Conservation (phyloP, 1,140 invertebrate genomes). For the Asbolus verrucosus region DNA sequence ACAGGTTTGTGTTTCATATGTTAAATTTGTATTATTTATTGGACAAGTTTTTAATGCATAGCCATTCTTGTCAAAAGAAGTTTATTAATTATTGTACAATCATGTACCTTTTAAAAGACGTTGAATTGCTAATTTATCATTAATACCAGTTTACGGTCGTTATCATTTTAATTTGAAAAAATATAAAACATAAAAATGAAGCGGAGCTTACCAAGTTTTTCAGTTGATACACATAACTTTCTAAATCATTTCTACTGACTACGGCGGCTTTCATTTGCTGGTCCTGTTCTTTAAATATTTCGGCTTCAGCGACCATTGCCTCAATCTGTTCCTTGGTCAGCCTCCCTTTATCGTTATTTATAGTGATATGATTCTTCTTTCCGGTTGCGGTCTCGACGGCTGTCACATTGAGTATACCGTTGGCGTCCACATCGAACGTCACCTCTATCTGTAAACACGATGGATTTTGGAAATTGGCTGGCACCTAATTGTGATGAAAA, state of each 20-base stretch:
- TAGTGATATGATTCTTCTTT: slow-evolving; percentile 66
- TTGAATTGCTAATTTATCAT: no score
- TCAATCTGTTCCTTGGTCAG: slow-evolving; percentile 65
- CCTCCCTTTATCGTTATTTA: slow-evolving; percentile 66
- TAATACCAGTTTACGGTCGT: no score
- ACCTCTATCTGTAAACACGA: slow-evolving; percentile 60
- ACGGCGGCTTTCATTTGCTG: slow-evolving; percentile 69
- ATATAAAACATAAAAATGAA: no score
- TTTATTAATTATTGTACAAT: no score
- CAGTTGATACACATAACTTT: slow-evolving; percentile 79
- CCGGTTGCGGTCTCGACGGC: slow-evolving; percentile 69
- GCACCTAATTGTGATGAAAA: background rate
- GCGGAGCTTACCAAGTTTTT: slow-evolving; percentile 69
- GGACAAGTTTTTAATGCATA: no score
- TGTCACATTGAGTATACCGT: slow-evolving; percentile 73
- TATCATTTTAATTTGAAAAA: no score
- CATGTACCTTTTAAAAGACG: no score
- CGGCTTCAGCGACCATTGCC: slow-evolving; percentile 73
- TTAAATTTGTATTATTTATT: no score
- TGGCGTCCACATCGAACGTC: slow-evolving; percentile 69
- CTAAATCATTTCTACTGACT: slow-evolving; percentile 75
- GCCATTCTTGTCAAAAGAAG: no score
- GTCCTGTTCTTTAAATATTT: slow-evolving; percentile 70
- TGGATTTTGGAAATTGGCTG: no score
- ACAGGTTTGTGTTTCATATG: no score